Evolutionary conservation across 2,113 vertebrate genomes (phyloP), one percentile per base, ranked within the genome.

Genomic region (Apteryx owenii): DNA sequence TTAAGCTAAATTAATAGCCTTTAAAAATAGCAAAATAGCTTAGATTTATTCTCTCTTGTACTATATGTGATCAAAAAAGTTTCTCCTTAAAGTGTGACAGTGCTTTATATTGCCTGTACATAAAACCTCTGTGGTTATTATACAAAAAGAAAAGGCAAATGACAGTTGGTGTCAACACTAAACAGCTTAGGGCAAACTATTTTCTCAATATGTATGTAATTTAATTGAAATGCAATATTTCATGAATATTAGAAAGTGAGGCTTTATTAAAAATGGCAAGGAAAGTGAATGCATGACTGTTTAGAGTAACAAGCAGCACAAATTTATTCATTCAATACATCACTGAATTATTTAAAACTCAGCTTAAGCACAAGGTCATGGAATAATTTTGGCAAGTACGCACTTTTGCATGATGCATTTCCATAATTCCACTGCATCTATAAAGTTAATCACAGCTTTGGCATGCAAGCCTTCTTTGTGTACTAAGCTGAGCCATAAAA

Each of bases 271-370:
- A 98, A 98, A 98, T 97, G 97, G 97, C 98, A 98, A 97, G 96
- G 96, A 95, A 98, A 98, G 97, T 97, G 97, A 98, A 98, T 97
- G 97, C 97, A 95, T 98, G 98, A 97, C 97, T 98, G 97, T 98
- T 98, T 98, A 98, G 96, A 97, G 98, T 98, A 98, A 98, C 97
- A 97, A 98, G 98, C 97, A 95, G 97, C 97, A 97, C 97, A 98
- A 98, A 98, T 98, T 98, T 98, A 98, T 98, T 98, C 98, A 98
- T 98, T 98, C 95, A 95, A 97, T 97, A 97, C 96, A 98, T 98
- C 98, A 94, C 97, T 98, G 98, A 98, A 98, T 98, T 98, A 98
- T 98, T 98, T 98, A 98, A 98, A 98, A 97, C 96, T 98, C 95
- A 95, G 97, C 92, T 93, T 97, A 97, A 98, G 96, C 95, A 97